These are phyloP conservation scores for Thecocarcelia acutangulata DNA, from an alignment of 2,888 invertebrate species.

Conservation along the genomic window DNA sequence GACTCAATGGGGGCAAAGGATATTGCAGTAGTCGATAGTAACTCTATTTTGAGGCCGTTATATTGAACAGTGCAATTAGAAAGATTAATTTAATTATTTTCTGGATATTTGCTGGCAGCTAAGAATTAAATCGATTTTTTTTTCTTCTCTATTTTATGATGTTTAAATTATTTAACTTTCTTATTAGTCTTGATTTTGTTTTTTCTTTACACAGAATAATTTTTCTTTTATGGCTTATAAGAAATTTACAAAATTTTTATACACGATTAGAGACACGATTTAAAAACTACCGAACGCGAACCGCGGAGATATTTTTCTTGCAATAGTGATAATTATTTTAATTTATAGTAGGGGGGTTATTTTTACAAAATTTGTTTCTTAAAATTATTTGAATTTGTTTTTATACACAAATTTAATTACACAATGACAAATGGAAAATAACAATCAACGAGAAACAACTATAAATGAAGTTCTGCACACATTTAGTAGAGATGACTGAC, in stretches of 20 bases:
- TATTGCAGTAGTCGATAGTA: conserved; percentile 80
- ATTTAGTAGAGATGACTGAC: conserved; percentile 17
- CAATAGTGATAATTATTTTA: neutral
- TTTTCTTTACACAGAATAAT: neutral
- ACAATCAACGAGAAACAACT: conserved; percentile 38
- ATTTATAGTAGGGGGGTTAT: conserved; percentile 17
- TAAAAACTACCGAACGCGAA: conserved; percentile 50
- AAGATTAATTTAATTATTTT: neutral
- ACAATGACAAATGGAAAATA: conserved; percentile 48
- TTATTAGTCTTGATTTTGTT: neutral
- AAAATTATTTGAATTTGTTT: conserved; percentile 42
- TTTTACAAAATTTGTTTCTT: conserved; percentile 44
- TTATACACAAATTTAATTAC: conserved; percentile 54
- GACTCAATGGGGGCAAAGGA: conserved; percentile 80
- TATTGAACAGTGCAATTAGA: conserved; percentile 41
- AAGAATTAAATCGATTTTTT: neutral
- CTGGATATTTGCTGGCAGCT: neutral
- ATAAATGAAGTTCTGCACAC: conserved; percentile 26
- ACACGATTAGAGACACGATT: conserved; percentile 57
- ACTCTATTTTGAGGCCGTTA: conserved; percentile 81
- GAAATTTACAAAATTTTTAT: conserved; percentile 8
- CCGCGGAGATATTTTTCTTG: conserved; percentile 1
- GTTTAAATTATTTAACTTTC: neutral
- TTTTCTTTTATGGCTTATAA: neutral
- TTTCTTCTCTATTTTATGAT: neutral